Evolutionary conservation across 2,797 vertebrate species (phyloP), one percentile per base, ranked within the genome.

Genomic region (Anomalospiza imberbis): DNA sequence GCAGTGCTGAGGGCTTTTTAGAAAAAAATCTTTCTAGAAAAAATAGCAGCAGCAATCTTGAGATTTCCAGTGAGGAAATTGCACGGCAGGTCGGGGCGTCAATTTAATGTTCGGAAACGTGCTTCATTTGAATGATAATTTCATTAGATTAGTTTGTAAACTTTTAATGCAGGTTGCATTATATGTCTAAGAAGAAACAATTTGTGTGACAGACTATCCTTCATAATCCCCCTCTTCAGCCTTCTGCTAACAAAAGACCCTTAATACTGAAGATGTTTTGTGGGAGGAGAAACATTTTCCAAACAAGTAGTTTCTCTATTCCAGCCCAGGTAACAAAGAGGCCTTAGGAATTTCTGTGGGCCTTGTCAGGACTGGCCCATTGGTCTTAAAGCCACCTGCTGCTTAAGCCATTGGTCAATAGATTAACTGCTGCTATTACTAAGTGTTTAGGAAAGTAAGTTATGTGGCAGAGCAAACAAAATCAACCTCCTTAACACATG

Each of bases 211-310:
- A 97, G 97, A 96, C 97, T 97, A 97, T 97, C 97, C 96, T 95
- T 97, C 96, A 97, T 98, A 98, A 98, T 98, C 98, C 97, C 97
- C 95, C 96, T 84, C 98, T 97, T 97, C 98, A 98, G 97, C 96
- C 95, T 97, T 95, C 93, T 92, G 82, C 95, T 94, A 97, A 98
- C 98, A 98, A 98, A 98, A 97, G 98, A 85, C 96, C 93, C 97
- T 96, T 97, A 98, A 98, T 97, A 97, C 97, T 96, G 97, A 98
- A 98, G 98, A 98, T 98, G 98, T 98, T 97, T 91, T 94, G 95
- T 97, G 97, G 98, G 98, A 98, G 98, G 98, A 98, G 98, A 98
- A 98, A 98, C 98, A 98, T 97, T 98, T 98, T 97, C 97, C 96
- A 98, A 98, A 98, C 97, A 98, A 98, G 97, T 95, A 95, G 96